Percentiles rank a stretch among this genome's conserved stretches.
These are phyloP conservation scores for Erythrolamprus reginae DNA, from an alignment of 2,113 vertebrate genomes.

Conservation along the genomic window DNA sequence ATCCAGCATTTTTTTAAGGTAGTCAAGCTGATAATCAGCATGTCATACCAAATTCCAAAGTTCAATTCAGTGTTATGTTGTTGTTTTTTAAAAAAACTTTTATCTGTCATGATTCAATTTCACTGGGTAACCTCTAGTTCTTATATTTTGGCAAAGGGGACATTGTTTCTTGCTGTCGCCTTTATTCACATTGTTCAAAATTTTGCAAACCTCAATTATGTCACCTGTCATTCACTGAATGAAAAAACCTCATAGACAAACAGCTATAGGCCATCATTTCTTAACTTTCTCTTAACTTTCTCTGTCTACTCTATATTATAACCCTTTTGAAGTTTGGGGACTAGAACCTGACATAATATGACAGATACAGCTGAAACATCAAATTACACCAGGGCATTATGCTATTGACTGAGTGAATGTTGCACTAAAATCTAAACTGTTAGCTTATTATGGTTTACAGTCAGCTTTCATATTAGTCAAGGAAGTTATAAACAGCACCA, in stretches of 20 bases:
- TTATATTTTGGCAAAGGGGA: background rate
- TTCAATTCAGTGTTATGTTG: background rate
- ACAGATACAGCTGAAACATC: background rate
- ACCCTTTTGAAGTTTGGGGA: background rate
- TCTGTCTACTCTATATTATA: background rate
- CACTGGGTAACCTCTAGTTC: background rate
- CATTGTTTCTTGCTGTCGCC: background rate
- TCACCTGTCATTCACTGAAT: background rate
- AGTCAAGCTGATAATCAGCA: background rate
- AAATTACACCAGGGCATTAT: background rate
- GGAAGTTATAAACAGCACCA: background rate
- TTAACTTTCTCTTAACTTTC: background rate
- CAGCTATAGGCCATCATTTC: background rate
- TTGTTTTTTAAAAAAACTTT: background rate
- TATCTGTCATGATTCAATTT: background rate
- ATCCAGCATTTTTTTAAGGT: background rate
- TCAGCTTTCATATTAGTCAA: background rate
- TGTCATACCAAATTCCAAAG: background rate
- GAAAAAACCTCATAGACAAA: background rate
- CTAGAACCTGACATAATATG: background rate
- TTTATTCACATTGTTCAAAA: background rate
- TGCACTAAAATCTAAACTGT: background rate
- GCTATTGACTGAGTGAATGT: background rate
- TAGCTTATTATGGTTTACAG: background rate
- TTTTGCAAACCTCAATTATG: background rate